Evolutionary conservation across 1,140 invertebrate species (phyloP).

Genomic region (Platyscapa corneri): DNA sequence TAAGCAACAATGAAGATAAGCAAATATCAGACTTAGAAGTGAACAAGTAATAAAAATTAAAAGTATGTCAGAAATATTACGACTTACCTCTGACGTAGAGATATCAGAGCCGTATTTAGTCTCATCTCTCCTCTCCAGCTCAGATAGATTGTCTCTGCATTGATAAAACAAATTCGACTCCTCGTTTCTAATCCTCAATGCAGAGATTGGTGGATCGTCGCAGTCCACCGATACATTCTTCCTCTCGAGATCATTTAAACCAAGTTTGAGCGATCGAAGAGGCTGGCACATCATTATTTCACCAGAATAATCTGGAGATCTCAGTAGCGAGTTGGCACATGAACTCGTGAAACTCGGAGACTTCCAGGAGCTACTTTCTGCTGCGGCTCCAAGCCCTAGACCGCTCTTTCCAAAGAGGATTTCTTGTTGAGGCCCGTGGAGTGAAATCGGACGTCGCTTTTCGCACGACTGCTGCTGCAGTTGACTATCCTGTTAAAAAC

Average conservation of each 20-base stretch:
- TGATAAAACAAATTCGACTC: neutral
- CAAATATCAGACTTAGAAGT: neutral
- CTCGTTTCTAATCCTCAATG: neutral
- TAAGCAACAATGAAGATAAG: neutral
- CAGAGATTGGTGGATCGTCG: slow-evolving; percentile 52
- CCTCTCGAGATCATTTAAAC: neutral
- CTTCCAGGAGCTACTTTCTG: neutral
- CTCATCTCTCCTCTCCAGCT: slow-evolving; percentile 57
- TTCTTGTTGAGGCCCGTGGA: slow-evolving; percentile 33
- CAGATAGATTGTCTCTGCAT: neutral
- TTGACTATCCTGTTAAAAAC: slow-evolving; percentile 14
- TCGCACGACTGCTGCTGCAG: neutral
- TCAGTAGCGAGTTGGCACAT: neutral
- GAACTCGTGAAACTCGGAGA: neutral
- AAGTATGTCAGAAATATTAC: too few relatives aligned
- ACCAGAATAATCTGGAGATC: neutral
- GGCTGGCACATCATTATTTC: neutral
- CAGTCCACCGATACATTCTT: neutral
- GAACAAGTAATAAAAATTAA: too few relatives aligned
- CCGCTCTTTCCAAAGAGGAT: slow-evolving; percentile 17
- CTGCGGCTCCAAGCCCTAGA: neutral
- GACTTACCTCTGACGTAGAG: slow-evolving; percentile 65
- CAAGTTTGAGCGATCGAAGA: neutral
- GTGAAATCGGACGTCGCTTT: slow-evolving; percentile 27
- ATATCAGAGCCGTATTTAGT: slow-evolving; percentile 64